Base-by-base conservation (phyloP, 2,888 invertebrate genomes). In the Branchipolynoe longqiensis region DNA sequence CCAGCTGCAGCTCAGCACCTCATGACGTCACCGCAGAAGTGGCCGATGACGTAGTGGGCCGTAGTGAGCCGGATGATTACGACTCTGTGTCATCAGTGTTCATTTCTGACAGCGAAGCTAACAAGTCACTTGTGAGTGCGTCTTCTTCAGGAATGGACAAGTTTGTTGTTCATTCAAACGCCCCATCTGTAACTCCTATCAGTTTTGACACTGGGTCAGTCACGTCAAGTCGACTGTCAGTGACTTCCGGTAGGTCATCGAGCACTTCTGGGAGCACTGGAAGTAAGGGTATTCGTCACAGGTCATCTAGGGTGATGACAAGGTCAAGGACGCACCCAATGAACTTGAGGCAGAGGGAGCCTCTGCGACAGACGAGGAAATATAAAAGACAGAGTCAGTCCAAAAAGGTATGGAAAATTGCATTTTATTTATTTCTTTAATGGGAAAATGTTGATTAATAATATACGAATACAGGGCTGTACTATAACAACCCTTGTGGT, bases 311-410 rank as follows among this genome's bases (percentile, higher is more conserved):
- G 1, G 36, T 69, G 36, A 31, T 1, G 4, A 69, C 69, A 22
- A 69, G 69, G 69, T 69, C 69, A 38, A 69, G 36, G 69, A 38
- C 69, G 25, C 69, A 69, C 22, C 69, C 69, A 0, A 69, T 69
- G 69, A 38, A 33, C 69, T 38, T 69, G 18, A 31, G 69, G 1
- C 33, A 22, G 3, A 18, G 69, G 69, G 69, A 69, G 8, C 48
- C 48, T 18, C 48, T 8, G 8, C 8, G 48, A 8, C n/a, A 0
- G 12, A 38, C 14, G 38, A 4, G 36, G 18, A 2, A 18, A n/a
- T 18, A 38, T 1, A n/a, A 33, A 1, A 33, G 36, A 1, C 36
- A 38, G 2, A 38, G 8, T 0, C 18, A 69, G 38, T 12, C 69
- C 2, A 69, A 69, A 22, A 18, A 38, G 69, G 69, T 69, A 38